phyloP scores from a whole-genome alignment of 23 tunicate genomes.

The Corella eumyota region DNA sequence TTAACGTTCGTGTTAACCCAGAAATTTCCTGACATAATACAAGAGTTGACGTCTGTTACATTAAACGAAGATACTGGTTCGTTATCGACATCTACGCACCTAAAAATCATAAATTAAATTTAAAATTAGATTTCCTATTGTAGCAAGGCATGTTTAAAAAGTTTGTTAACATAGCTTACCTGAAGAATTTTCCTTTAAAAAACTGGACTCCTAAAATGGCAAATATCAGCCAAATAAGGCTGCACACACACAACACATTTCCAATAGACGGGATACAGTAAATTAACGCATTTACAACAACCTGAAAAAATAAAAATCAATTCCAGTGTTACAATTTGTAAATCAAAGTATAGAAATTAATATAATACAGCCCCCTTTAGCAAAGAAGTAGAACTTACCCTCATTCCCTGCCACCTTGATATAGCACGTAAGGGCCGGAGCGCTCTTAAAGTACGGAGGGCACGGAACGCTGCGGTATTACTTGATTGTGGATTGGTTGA shows the following conservation, averaged over 20 bases:
- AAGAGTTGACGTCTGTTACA: conserved; percentile 22
- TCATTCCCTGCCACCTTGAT: conserved; percentile 98
- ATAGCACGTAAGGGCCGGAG: conserved; percentile 85
- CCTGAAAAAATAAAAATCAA: conserved; percentile 17
- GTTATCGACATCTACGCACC: conserved; percentile 41
- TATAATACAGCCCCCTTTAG: no score
- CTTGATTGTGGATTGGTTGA: conserved; percentile 3
- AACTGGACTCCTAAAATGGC: conserved; percentile 94
- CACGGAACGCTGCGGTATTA: conserved; percentile 43
- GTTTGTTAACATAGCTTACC: conserved; percentile 37
- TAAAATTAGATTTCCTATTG: not conserved
- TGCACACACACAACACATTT: conserved; percentile 86
- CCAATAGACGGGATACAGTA: conserved; percentile 95
- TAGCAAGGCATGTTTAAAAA: no score
- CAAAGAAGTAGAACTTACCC: conserved; percentile 22
- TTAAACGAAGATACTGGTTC: conserved; percentile 2
- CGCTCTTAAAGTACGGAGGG: conserved; percentile 75
- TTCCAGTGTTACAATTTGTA: not conserved
- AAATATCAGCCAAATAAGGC: conserved; percentile 87
- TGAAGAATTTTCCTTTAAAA: conserved; percentile 74
- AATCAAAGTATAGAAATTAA: not conserved
- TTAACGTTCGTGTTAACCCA: conserved; percentile 74
- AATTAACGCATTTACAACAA: conserved; percentile 85
- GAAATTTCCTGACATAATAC: conserved; percentile 21
- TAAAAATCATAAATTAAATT: not conserved